Evolutionary conservation across 2,113 vertebrate genomes (phyloP).

Genomic region (Megaleporinus macrocephalus): DNA sequence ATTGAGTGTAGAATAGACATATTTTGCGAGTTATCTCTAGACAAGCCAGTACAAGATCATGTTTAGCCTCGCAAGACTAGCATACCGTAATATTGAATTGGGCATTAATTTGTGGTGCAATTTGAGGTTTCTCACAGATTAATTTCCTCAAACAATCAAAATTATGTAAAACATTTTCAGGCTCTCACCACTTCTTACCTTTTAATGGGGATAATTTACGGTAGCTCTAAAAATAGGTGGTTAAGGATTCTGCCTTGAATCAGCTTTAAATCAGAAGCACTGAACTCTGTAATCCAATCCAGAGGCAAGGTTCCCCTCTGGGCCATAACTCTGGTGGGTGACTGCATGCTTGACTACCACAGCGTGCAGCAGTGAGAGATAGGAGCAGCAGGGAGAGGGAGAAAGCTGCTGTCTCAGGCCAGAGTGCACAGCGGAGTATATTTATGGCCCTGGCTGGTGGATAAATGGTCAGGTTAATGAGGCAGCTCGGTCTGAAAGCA

Average conservation of each 20-base stretch:
- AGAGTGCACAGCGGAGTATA: not conserved
- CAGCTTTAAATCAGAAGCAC: not conserved
- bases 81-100: too few species aligned
- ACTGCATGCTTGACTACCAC: not conserved
- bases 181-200: not conserved
- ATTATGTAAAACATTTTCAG: too few species aligned
- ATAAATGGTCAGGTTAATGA: slow-evolving; percentile 54
- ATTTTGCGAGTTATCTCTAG: too few species aligned
- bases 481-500: slow-evolving; percentile 36
- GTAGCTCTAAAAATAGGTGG: not conserved
- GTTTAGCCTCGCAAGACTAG: too few species aligned
- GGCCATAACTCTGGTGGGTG: not conserved
- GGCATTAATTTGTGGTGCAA: too few species aligned
- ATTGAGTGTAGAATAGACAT: too few species aligned
- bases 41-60: too few species aligned
- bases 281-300: slow-evolving; percentile 7
- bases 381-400: not conserved
- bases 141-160: too few species aligned
- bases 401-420: not conserved
- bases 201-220: not conserved
- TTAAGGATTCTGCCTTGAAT: not conserved
- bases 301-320: not conserved
- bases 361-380: not conserved
- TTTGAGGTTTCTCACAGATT: too few species aligned
- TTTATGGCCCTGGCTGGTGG: slow-evolving; percentile 29